Conservation (phyloP, 2,797 vertebrate genomes). For the Crenuchus spilurus region DNA sequence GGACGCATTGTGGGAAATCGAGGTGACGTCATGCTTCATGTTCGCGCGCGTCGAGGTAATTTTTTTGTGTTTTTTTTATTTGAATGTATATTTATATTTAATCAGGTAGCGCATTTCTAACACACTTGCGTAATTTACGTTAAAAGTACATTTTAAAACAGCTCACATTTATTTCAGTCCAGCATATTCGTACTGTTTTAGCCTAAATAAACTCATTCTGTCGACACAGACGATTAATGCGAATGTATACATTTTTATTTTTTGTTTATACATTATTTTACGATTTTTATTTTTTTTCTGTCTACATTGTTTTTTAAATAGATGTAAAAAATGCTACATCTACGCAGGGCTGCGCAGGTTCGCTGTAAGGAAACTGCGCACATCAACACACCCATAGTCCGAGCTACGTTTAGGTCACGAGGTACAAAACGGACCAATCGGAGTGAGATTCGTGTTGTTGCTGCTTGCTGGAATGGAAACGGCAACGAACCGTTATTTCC, state of each 20-base stretch:
- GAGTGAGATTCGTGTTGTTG: conserved; percentile 57
- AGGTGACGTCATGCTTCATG: conserved; percentile 47
- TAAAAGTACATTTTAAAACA: not conserved
- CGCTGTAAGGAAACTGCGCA: not conserved
- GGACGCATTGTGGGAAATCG: conserved; percentile 58
- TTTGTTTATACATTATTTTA: not conserved
- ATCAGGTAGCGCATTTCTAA: no score
- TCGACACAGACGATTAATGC: not conserved
- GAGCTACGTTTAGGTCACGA: conserved; percentile 1
- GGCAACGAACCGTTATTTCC: conserved; percentile 26
- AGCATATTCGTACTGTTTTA: not conserved
- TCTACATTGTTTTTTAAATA: not conserved
- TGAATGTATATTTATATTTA: no score
- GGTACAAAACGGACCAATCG: conserved; percentile 40
- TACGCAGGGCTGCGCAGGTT: not conserved
- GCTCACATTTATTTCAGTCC: not conserved
- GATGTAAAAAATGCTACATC: not conserved
- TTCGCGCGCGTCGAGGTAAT: conserved; percentile 15
- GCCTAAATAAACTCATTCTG: not conserved
- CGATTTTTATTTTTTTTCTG: not conserved
- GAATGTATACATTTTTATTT: not conserved
- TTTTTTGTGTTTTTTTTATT: not conserved
- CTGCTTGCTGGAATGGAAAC: conserved; percentile 45
- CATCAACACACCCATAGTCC: not conserved
- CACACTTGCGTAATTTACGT: no score